Conservation (phyloP, 92 coral and sea anemone genomes). For the Blastomussa wellsi region DNA sequence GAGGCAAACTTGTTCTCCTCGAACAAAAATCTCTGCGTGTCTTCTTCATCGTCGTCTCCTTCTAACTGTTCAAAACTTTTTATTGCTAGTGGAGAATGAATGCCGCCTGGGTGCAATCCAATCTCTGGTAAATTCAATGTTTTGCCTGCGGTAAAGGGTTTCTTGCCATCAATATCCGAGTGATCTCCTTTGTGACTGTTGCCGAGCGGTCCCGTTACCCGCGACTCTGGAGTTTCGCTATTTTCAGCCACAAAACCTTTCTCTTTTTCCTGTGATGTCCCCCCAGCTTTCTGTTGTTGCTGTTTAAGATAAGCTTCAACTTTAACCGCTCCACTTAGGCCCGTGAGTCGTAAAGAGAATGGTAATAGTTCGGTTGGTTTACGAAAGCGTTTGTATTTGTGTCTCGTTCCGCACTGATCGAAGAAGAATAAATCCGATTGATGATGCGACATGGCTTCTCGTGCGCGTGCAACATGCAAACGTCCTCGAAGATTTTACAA, state of each 20-base stretch:
- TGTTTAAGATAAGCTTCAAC: conserved; percentile 97
- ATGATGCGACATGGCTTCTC: conserved; percentile 34
- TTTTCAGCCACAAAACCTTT: conserved; percentile 26
- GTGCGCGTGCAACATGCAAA: conserved; percentile 26
- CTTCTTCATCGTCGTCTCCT: conserved; percentile 95
- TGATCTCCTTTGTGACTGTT: conserved; percentile 55
- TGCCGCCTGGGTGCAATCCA: conserved; percentile 40
- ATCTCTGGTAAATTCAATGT: conserved; percentile 63
- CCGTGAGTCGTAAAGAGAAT: conserved; percentile 90
- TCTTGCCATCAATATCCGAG: conserved; percentile 59
- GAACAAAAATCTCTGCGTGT: conserved; percentile 93
- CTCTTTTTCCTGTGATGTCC: conserved; percentile 27
- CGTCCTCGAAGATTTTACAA: not conserved
- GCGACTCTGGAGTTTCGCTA: conserved; percentile 18
- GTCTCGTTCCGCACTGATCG: conserved; percentile 63
- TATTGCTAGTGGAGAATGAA: conserved; percentile 59
- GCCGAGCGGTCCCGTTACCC: conserved; percentile 25
- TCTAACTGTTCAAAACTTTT: conserved; percentile 78
- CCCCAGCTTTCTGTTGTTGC: conserved; percentile 79
- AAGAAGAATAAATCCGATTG: conserved; percentile 76
- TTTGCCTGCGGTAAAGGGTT: conserved; percentile 30
- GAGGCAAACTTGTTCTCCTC: conserved; percentile 98
- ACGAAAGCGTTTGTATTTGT: conserved; percentile 78
- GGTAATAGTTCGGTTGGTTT: conserved; percentile 94
- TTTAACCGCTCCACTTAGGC: conserved; percentile 94